Percentiles rank a stretch among this genome's conserved stretches.
Conservation (phyloP, 1,140 invertebrate genomes). For the Achroia grisella region DNA sequence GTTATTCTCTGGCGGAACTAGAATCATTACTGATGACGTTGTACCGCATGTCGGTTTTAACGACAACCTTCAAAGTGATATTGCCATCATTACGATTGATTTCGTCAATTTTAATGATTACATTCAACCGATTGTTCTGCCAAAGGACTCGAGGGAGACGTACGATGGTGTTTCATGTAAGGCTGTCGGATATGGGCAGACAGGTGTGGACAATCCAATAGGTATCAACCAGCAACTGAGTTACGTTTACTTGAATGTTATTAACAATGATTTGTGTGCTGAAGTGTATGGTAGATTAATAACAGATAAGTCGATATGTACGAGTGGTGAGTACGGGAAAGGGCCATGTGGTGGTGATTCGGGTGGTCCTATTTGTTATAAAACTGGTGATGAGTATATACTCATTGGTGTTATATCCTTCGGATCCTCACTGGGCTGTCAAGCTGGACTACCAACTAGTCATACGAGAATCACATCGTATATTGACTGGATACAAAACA, state of each 20-base stretch:
- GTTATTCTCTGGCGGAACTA: background rate
- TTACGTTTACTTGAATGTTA: background rate
- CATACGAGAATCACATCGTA: background rate
- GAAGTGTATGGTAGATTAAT: background rate
- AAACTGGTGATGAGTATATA: background rate
- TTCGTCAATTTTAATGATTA: background rate
- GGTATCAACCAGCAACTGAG: background rate
- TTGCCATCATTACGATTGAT: background rate
- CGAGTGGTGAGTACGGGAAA: background rate
- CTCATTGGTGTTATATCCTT: slow-evolving; percentile 3
- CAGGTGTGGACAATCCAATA: background rate
- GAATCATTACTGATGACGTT: background rate
- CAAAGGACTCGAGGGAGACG: background rate
- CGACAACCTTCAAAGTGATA: background rate
- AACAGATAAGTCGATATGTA: background rate
- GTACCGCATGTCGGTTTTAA: background rate
- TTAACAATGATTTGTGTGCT: background rate
- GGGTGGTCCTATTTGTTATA: background rate
- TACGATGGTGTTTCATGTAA: background rate
- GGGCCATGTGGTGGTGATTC: slow-evolving; percentile 3
- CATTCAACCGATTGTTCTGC: background rate
- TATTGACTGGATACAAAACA: slow-evolving; percentile 1
- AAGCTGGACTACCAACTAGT: background rate
- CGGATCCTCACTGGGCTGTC: background rate
- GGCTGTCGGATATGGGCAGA: background rate